phyloP scores from a whole-genome alignment of 2,113 vertebrate species.

The Leucopsar rothschildi region DNA sequence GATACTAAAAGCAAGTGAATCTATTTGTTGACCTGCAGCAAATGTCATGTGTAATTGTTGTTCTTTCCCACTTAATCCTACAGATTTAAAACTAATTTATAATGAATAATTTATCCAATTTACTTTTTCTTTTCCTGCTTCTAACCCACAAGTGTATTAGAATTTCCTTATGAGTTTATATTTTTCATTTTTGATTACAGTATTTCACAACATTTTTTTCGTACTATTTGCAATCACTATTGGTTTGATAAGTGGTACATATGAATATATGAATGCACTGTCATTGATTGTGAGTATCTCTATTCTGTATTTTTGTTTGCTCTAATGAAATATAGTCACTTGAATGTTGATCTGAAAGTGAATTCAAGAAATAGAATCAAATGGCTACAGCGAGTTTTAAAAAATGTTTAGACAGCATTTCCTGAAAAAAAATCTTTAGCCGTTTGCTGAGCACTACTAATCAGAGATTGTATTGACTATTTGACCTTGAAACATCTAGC shows the following conservation, averaged over 20 bases:
- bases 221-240: background rate
- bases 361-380: background rate
- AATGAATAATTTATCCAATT: background rate
- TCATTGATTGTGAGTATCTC: background rate
- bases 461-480: background rate
- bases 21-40: background rate
- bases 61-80: background rate
- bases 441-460: background rate
- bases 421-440: background rate
- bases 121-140: background rate
- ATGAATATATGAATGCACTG: background rate
- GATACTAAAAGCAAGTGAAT: background rate
- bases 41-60: background rate
- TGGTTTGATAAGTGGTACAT: background rate
- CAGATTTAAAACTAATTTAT: background rate
- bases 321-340: background rate
- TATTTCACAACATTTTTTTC: background rate
- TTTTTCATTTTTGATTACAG: background rate
- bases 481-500: background rate
- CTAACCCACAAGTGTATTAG: background rate
- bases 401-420: background rate
- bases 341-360: background rate
- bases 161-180: background rate
- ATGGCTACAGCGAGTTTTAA: background rate
- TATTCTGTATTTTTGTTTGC: background rate